These are phyloP conservation scores for Kradibia gibbosae DNA, from an alignment of 1,140 invertebrate species.

Conservation along the genomic window DNA sequence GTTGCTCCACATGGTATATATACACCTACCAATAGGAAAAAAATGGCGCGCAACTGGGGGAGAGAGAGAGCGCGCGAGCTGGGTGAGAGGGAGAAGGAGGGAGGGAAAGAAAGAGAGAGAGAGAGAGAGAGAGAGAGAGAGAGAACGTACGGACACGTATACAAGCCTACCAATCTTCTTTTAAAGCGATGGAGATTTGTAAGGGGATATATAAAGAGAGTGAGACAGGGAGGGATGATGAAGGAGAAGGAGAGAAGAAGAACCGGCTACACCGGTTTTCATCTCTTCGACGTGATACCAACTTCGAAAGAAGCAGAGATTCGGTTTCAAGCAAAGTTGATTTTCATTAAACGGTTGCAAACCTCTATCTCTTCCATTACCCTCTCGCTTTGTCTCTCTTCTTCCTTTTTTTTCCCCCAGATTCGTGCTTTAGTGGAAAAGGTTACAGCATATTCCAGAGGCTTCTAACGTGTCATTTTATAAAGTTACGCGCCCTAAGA, in stretches of 20 bases:
- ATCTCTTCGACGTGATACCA: constrained; percentile 3
- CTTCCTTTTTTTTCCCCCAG: not conserved
- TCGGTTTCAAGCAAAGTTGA: constrained; percentile 56
- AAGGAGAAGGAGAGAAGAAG: constrained; percentile 4
- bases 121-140: not conserved
- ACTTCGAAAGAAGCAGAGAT: constrained; percentile 49
- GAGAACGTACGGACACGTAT: not conserved
- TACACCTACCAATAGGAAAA: not conserved
- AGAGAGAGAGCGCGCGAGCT: not conserved
- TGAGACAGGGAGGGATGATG: not conserved
- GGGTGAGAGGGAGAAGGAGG: not conserved
- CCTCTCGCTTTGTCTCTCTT: not conserved
- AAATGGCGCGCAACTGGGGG: not conserved
- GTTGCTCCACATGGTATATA: constrained; percentile 32
- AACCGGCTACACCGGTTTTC: constrained; percentile 64
- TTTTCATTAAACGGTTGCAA: constrained; percentile 68
- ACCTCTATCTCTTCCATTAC: constrained; percentile 54
- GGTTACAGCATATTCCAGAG: not conserved
- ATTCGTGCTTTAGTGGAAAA: not conserved
- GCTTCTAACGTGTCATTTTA: constrained; percentile 1
- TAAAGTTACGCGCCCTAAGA: not conserved
- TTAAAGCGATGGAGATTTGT: constrained; percentile 40
- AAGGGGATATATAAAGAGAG: constrained; percentile 39
- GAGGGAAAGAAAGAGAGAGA: not conserved
- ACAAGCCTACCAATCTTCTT: constrained; percentile 34